Conservation (phyloP, 2,888 invertebrate genomes). For the Tuta absoluta region DNA sequence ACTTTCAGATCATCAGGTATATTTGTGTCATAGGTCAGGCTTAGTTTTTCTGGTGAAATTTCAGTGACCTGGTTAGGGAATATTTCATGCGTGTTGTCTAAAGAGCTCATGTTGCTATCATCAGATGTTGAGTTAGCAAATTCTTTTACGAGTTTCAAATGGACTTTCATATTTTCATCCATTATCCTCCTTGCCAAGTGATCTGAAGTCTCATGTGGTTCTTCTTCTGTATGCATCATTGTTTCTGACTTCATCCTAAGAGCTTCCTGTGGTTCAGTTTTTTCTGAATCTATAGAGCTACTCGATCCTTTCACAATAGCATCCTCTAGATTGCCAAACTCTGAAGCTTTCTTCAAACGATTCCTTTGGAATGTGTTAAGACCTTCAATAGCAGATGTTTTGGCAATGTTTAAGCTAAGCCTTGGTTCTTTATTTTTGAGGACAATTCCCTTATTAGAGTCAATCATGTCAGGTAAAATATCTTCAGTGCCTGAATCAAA, state of each 20-base stretch:
- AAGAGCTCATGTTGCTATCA: slow-evolving; percentile 69
- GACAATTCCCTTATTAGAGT: slow-evolving; percentile 60
- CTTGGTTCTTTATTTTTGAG: slow-evolving; percentile 81
- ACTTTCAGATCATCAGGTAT: slow-evolving; percentile 84
- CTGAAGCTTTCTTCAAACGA: slow-evolving; percentile 86
- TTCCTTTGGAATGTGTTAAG: slow-evolving; percentile 85
- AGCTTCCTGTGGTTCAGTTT: slow-evolving; percentile 53
- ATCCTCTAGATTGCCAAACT: slow-evolving; percentile 89
- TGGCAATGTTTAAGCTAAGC: slow-evolving; percentile 76
- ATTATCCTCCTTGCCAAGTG: slow-evolving; percentile 72
- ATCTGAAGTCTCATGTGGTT: slow-evolving; percentile 70
- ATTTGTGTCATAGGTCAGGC: slow-evolving; percentile 80
- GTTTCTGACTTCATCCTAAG: slow-evolving; percentile 47
- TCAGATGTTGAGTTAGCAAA: slow-evolving; percentile 76
- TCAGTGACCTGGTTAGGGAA: slow-evolving; percentile 48
- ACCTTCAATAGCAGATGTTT: slow-evolving; percentile 82
- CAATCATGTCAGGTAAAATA: slow-evolving; percentile 69
- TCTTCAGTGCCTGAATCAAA: slow-evolving; percentile 71
- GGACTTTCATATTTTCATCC: slow-evolving; percentile 76
- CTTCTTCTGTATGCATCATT: slow-evolving; percentile 56
- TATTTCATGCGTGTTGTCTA: slow-evolving; percentile 64
- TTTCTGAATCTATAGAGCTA: slow-evolving; percentile 73
- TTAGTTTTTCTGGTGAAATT: slow-evolving; percentile 61
- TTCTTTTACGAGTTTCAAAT: slow-evolving; percentile 73
- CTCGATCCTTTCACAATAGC: slow-evolving; percentile 83